Conservation (phyloP, 2,888 invertebrate genomes). For the Mechanitis messenoides region DNA sequence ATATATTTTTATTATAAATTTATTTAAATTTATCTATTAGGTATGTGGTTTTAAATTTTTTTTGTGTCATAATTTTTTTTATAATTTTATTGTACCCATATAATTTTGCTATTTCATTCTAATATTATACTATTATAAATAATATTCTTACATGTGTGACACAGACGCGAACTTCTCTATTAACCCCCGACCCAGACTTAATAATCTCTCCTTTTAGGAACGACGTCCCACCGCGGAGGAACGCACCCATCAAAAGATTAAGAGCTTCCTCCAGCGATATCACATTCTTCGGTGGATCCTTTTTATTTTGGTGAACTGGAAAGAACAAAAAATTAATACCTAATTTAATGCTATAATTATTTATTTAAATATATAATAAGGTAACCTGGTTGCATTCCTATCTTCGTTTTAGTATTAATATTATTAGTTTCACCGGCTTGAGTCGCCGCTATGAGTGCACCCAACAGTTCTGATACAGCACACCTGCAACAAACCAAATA, state of each 20-base stretch:
- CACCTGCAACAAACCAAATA: constrained; percentile 68
- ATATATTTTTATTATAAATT: no score
- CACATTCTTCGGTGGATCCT: constrained; percentile 78
- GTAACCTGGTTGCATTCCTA: constrained; percentile 58
- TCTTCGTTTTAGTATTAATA: constrained; percentile 56
- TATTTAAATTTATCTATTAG: no score
- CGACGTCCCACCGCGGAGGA: constrained; percentile 94
- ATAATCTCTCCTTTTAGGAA: constrained; percentile 98
- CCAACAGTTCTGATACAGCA: constrained; percentile 93
- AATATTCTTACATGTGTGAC: constrained; percentile 89
- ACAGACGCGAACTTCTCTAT: constrained; percentile 96
- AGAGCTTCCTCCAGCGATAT: constrained; percentile 94
- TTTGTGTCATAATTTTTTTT: neutral
- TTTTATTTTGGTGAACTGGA: constrained; percentile 79
- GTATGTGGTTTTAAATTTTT: neutral
- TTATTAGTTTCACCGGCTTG: constrained; percentile 80
- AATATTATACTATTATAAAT: constrained; percentile 30
- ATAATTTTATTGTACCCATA: neutral
- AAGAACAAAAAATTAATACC: constrained; percentile 17
- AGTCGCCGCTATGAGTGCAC: constrained; percentile 90
- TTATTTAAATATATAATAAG: constrained; percentile 9
- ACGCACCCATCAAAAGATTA: constrained; percentile 93
- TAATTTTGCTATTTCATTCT: no score
- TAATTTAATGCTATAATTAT: neutral
- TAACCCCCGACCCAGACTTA: constrained; percentile 94